A percentile compares a stretch with the other conserved stretches of the same genome.
Evolutionary conservation across 2,888 invertebrate species (phyloP).

Genomic region (Villa cingulata): DNA sequence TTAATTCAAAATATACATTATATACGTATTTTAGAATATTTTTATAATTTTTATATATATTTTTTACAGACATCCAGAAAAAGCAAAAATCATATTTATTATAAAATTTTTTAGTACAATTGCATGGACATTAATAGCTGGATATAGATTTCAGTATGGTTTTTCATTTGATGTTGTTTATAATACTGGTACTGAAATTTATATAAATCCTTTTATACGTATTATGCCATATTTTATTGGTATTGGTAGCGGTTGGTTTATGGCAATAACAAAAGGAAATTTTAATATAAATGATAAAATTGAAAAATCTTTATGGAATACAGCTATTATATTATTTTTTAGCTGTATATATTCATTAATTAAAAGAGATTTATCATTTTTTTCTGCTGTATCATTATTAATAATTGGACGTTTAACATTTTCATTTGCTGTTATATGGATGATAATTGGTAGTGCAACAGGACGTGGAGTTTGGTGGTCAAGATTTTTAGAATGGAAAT

Average conservation of each 20-base stretch:
- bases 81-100: conserved; percentile 20
- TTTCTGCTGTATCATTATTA: conserved; percentile 38
- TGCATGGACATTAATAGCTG: conserved; percentile 26
- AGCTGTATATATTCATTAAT: conserved; percentile 31
- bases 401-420: conserved; percentile 40
- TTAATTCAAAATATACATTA: too few species aligned
- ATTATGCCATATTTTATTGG: conserved; percentile 40
- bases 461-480: conserved; percentile 38
- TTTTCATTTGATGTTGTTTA: conserved; percentile 32
- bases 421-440: conserved; percentile 43
- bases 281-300: conserved; percentile 19
- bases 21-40: too few species aligned
- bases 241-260: conserved; percentile 36
- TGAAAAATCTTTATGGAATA: conserved; percentile 29
- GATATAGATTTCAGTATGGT: conserved; percentile 25
- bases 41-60: too few species aligned
- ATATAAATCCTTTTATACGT: conserved; percentile 40
- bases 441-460: conserved; percentile 42
- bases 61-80: conserved; percentile 23
- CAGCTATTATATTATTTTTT: conserved; percentile 27
- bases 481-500: conserved; percentile 28
- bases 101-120: conserved; percentile 20
- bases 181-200: conserved; percentile 35
- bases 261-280: conserved; percentile 27
- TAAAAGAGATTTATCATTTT: conserved; percentile 34